A percentile compares a stretch with the other conserved stretches of the same genome.
phyloP scores from a whole-genome alignment of 2,888 invertebrate genomes.

The Neocrepidodera transversa region DNA sequence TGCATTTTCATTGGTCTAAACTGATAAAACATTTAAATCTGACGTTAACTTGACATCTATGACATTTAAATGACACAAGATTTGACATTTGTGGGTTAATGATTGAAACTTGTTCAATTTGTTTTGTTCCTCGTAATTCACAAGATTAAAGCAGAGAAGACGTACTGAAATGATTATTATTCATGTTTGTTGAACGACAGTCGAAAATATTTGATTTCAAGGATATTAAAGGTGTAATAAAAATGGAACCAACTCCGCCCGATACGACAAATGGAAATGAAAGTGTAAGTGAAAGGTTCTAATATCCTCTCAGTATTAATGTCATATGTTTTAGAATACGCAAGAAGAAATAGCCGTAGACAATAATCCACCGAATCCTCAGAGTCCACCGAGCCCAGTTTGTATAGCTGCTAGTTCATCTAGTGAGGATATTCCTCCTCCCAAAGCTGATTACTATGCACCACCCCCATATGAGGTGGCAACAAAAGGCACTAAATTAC shows the following conservation, averaged over 20 bases:
- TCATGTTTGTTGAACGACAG: not conserved
- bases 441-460: slow-evolving; percentile 83
- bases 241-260: slow-evolving; percentile 47
- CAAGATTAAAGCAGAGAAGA: not conserved
- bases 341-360: slow-evolving; percentile 39
- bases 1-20: slow-evolving; percentile 21
- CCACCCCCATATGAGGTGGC: slow-evolving; percentile 89
- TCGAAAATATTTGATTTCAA: not conserved
- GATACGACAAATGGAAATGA: slow-evolving; percentile 30
- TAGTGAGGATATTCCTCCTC: slow-evolving; percentile 76
- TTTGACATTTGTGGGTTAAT: slow-evolving; percentile 10
- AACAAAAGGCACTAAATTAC: slow-evolving; percentile 77
- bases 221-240: not conserved
- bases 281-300: slow-evolving; percentile 19
- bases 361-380: slow-evolving; percentile 32
- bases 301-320: slow-evolving; percentile 10
- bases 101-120: not conserved
- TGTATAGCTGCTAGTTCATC: slow-evolving; percentile 48
- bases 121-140: slow-evolving; percentile 7
- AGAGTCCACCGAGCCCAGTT: slow-evolving; percentile 25
- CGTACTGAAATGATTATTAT: slow-evolving; percentile 11
- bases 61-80: slow-evolving; percentile 1
- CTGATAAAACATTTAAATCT: slow-evolving; percentile 3
- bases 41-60: slow-evolving; percentile 5
- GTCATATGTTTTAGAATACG: slow-evolving; percentile 20